Evolutionary conservation across 2,888 invertebrate species (phyloP), one percentile per base, ranked within the genome.

Genomic region (Pristionchus fissidentatus): DNA sequence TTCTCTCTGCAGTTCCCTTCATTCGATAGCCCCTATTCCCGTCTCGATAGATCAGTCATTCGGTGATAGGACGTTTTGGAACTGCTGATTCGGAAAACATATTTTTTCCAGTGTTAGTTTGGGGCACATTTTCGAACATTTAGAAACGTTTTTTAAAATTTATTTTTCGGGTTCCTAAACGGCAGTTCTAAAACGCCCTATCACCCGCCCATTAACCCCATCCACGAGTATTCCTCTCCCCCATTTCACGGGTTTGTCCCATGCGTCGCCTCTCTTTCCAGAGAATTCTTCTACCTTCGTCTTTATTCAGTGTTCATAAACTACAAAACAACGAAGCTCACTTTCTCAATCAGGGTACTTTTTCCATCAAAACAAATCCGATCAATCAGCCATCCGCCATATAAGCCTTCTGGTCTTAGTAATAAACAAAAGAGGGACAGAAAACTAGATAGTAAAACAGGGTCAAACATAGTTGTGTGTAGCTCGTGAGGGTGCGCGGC

Each of bases 1-100:
- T 55, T 35, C 55, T 78, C n/a, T 78, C 78, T 13, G 78, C 78
- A 52, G 78, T 78, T 78, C 78, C 78, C 1, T 78, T 78, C 73
- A 29, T 75, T 35, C 35, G 26, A 75, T 75, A 43, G 32, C 38
- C 57, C 26, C 26, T 10, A 8, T 22, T 29, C 26, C 62, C 22
- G 19, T 4, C 38, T 32, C 66, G 32, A 7, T 38, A 1, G 7
- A 13, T 29, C 32, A 29, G 22, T 29, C 66, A 8, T 66, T n/a
- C 66, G 10, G n/a, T n/a, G n/a, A n/a, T n/a, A n/a, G n/a, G n/a
- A n/a, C n/a, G n/a, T n/a, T n/a, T n/a, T n/a, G n/a, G n/a, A n/a
- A n/a, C n/a, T n/a, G n/a, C n/a, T n/a, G n/a, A n/a, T n/a, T n/a
- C n/a, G n/a, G n/a, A n/a, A n/a, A n/a, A n/a, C n/a, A n/a, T n/a